phyloP scores from a whole-genome alignment of 2,113 vertebrate genomes.

The Sylvia atricapilla region DNA sequence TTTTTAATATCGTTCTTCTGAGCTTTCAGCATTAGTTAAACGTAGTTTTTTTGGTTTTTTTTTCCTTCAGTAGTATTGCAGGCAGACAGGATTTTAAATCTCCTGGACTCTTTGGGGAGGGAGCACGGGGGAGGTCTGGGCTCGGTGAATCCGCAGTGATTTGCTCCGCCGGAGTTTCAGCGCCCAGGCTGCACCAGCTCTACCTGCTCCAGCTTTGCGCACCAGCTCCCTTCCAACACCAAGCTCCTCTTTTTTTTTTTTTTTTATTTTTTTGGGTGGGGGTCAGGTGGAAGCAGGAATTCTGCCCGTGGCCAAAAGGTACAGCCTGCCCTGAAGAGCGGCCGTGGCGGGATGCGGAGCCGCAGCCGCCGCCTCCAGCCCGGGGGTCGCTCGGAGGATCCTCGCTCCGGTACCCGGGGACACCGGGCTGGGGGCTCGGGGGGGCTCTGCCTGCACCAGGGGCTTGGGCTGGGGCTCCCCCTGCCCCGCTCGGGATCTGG shows the following conservation, averaged over 20 bases:
- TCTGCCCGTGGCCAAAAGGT: neutral
- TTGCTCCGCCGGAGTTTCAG: neutral
- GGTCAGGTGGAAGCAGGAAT: neutral
- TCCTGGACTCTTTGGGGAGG: neutral
- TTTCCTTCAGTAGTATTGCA: slow-evolving; percentile 37
- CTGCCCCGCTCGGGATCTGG: neutral
- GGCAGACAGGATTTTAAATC: neutral
- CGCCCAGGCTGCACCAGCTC: neutral
- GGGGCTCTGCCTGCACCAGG: neutral
- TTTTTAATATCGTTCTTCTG: neutral
- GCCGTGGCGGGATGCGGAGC: neutral
- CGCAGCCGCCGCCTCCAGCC: neutral
- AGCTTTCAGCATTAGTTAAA: neutral
- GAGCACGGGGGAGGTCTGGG: neutral
- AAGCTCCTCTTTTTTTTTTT: neutral
- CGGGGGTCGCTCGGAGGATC: neutral
- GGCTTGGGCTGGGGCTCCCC: neutral
- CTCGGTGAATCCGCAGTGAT: neutral
- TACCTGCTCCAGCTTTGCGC: neutral
- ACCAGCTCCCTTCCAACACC: neutral
- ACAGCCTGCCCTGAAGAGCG: neutral
- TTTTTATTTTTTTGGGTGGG: no score
- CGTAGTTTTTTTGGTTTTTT: neutral
- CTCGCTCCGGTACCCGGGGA: neutral
- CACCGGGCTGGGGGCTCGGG: neutral